A percentile compares a stretch with the other conserved stretches of the same genome.
Evolutionary conservation across 2,113 vertebrate species (phyloP).

Genomic region (Laticauda colubrina): DNA sequence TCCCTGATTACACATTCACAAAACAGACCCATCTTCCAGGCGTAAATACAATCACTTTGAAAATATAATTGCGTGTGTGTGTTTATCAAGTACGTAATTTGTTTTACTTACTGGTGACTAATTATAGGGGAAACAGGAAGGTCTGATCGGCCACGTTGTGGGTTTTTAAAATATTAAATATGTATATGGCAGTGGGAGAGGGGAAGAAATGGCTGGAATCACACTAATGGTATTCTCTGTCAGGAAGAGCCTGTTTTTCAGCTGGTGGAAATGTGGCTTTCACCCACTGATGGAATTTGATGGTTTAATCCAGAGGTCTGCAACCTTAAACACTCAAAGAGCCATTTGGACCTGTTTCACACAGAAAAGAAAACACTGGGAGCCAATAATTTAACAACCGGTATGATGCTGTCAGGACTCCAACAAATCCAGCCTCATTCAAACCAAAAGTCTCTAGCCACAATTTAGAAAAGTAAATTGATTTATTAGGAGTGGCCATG

Average conservation of each 20-base stretch:
- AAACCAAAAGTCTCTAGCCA: too few relatives aligned
- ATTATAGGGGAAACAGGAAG: slow-evolving; percentile 71
- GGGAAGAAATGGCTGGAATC: slow-evolving; percentile 44
- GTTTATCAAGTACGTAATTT: slow-evolving; percentile 77
- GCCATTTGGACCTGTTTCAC: too few relatives aligned
- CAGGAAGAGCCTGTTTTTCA: not conserved
- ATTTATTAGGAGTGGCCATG: too few relatives aligned
- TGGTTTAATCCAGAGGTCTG: not conserved
- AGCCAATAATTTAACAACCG: too few relatives aligned
- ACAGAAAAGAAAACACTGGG: too few relatives aligned
- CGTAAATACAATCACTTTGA: slow-evolving; percentile 75
- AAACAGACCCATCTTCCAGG: slow-evolving; percentile 70
- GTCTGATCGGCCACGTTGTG: slow-evolving; percentile 58
- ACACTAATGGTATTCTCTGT: slow-evolving; percentile 39
- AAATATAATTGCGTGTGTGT: slow-evolving; percentile 69
- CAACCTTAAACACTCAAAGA: too few relatives aligned
- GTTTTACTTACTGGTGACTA: slow-evolving; percentile 72
- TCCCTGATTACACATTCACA: slow-evolving; percentile 81
- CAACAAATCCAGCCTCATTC: too few relatives aligned
- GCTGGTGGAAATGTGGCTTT: not conserved
- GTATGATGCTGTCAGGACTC: too few relatives aligned
- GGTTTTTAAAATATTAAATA: slow-evolving; percentile 44
- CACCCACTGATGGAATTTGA: not conserved
- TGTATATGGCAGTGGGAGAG: too few relatives aligned
- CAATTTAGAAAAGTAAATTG: too few relatives aligned